Conservation (phyloP, 1,140 invertebrate species). For the Drosophila truncata region DNA sequence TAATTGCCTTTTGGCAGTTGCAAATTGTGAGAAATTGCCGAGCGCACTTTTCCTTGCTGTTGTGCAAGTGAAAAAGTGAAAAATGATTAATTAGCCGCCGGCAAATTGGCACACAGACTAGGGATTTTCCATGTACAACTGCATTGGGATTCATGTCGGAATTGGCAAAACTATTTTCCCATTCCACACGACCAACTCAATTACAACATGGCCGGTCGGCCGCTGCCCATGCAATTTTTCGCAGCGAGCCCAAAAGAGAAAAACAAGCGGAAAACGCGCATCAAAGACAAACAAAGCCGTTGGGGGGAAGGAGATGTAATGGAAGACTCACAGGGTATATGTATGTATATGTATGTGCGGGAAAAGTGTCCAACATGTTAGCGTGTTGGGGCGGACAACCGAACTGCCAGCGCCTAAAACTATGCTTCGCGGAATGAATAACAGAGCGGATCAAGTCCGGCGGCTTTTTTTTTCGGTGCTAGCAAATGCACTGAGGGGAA, state of each 20-base stretch:
- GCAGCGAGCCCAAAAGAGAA: too few relatives aligned
- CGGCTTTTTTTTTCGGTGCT: conserved; percentile 5
- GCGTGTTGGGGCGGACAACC: conserved; percentile 41
- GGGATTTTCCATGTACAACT: conserved; percentile 34
- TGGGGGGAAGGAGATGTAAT: neutral
- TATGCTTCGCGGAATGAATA: conserved; percentile 59
- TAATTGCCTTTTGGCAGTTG: conserved; percentile 54
- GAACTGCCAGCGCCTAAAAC: conserved; percentile 55
- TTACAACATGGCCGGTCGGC: conserved; percentile 37
- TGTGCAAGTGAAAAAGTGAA: conserved; percentile 30
- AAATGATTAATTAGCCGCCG: conserved; percentile 52
- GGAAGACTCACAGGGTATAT: neutral
- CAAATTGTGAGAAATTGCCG: conserved; percentile 44
- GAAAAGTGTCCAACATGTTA: conserved; percentile 56
- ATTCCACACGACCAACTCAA: conserved; percentile 50
- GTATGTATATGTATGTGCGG: neutral
- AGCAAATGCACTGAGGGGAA: neutral
- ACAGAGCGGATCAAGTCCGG: conserved; percentile 32
- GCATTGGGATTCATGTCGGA: conserved; percentile 42
- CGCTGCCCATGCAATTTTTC: conserved; percentile 49
- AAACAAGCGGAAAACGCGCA: conserved; percentile 59
- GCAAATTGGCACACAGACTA: conserved; percentile 31
- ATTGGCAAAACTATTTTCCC: conserved; percentile 45
- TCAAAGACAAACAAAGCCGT: conserved; percentile 55
- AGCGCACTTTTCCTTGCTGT: conserved; percentile 19